Conservation (phyloP, 2,888 invertebrate genomes). For the Agrochola lychnidis region DNA sequence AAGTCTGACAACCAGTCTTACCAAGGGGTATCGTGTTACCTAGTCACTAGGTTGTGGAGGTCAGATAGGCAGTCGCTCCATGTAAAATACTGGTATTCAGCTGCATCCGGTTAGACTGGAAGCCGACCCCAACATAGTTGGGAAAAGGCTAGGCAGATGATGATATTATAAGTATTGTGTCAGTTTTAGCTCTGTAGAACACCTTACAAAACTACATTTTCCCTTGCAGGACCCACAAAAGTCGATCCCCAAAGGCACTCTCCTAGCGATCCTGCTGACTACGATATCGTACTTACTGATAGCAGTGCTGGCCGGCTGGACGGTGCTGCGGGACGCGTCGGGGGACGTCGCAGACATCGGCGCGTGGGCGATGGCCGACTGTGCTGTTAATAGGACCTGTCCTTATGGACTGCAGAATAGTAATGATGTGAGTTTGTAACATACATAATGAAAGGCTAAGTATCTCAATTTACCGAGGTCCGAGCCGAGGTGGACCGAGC, state of each 20-base stretch:
- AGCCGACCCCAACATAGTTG: too few species aligned
- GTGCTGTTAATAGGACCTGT: conserved; percentile 89
- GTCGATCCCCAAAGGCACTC: conserved; percentile 97
- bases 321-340: conserved; percentile 95
- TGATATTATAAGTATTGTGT: not conserved
- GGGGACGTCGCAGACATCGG: conserved; percentile 92
- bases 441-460: too few species aligned
- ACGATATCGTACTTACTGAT: conserved; percentile 96
- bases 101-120: too few species aligned
- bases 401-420: conserved; percentile 94
- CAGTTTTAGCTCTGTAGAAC: not conserved
- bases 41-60: too few species aligned
- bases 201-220: not conserved
- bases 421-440: conserved; percentile 91
- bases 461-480: too few species aligned
- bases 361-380: conserved; percentile 90
- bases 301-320: conserved; percentile 94
- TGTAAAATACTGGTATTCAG: too few species aligned
- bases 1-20: too few species aligned
- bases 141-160: too few species aligned
- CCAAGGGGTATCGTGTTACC: too few species aligned
- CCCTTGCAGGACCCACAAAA: conserved; percentile 95
- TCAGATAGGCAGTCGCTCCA: too few species aligned
- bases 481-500: too few species aligned
- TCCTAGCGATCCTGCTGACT: conserved; percentile 96